Evolutionary conservation across 2,888 invertebrate species (phyloP), one percentile per base, ranked within the genome.

Genomic region (Petrophora chlorosata): DNA sequence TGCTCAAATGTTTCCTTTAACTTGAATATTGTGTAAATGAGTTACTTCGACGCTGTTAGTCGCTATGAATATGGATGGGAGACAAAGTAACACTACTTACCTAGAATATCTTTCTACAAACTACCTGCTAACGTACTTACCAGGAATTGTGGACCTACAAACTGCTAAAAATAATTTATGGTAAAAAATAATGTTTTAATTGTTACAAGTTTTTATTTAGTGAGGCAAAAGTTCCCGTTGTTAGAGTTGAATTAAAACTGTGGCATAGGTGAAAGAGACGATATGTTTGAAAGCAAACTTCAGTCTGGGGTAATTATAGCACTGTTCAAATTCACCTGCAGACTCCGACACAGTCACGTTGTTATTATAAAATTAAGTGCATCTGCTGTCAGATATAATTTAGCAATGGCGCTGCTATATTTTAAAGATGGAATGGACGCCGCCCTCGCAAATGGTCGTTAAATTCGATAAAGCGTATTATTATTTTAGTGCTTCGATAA

Each of bases 381-480:
- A 63, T 62, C 60, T 59, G 55, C 53, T 49, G 50, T 55, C 52
- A 47, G 54, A 57, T 61, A 62, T 63, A 39, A 64, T 68, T 66
- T 59, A 43, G 32, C 55, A 65, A 66, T 53, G 43, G 52, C 45
- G 50, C 47, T 32, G 63, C 58, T 60, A 61, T 72, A 63, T 69
- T 65, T 65, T 62, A 63, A 60, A 51, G 59, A 59, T 48, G 51
- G 59, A 64, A 43, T 51, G 52, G 30, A 41, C 9, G 43, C 60
- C 56, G 58, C 56, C 56, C 55, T 61, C 63, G 61, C 53, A 67
- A 70, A 64, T 50, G 57, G 56, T 62, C 65, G 60, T 70, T 60
- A 63, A 67, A 66, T 67, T 65, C 63, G 62, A 70, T 67, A 67
- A 65, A 65, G 61, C 63, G 58, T 64, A 62, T 68, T 67, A 62